Base-by-base conservation (phyloP, 2,888 invertebrate species). In the Nomada lathburiana region DNA sequence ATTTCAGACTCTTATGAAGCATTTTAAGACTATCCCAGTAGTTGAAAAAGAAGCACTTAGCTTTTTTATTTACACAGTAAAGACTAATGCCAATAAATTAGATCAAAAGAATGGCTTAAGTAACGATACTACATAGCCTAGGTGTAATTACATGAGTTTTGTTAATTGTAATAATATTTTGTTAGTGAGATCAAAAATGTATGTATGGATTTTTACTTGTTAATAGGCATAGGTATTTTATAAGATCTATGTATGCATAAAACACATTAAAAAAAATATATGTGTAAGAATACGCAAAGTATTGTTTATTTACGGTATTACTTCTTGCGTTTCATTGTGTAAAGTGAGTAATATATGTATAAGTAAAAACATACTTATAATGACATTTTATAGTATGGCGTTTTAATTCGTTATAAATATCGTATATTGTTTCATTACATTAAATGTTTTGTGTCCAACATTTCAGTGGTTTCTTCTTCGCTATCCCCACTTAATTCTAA, bases 41-140 rank as follows among this genome's bases (percentile, higher is more conserved):
- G 97, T 97, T 91, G 99, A 99, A 94, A 99, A 98, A 93, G 99
- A 99, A 94, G 97, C 98, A 65, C 95, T 99, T 83, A 98, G 98
- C 67, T 98, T 97, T 93, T 99, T 99, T 93, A 98, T 99, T 91
- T 99, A 98, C 93, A 98, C 98, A 95, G 98, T 99, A 4, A 99
- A 98, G 95, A 98, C 98, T 70, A 98, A 98, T 94, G 96, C 97
- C 86, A 98, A 97, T 94, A 97, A 98, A 93, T 94, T 98, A 92
- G 98, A 98, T 93, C 97, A 97, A 94, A 97, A 97, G 93, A 97
- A 97, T 94, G 97, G 97, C 89, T 95, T 96, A 88, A 96, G 95
- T 92, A 96, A 95, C 86, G 96, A 96, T 92, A 92, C 95, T 60
- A 94, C 94, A 90, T 95, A 94, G 94, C 91, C 83, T 84, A 88